phyloP scores from a whole-genome alignment of 2,113 vertebrate species.

The Vanacampus margaritifer region DNA sequence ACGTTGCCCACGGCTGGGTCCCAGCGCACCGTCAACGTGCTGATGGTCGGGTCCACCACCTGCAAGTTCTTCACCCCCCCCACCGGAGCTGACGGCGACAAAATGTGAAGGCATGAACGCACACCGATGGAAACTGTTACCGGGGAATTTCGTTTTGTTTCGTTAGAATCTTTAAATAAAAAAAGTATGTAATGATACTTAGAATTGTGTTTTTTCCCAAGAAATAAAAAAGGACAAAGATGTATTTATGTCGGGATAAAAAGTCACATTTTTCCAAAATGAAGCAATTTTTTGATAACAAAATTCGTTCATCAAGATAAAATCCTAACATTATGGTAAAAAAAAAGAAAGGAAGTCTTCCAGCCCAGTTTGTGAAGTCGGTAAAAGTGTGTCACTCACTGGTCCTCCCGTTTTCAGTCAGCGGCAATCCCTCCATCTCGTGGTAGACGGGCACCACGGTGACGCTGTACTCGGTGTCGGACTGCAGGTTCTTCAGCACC shows the following conservation, averaged over 20 bases:
- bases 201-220: too few relatives aligned
- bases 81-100: conserved; percentile 77
- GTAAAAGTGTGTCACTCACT: conserved; percentile 69
- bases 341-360: too few relatives aligned
- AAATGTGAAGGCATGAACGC: background rate
- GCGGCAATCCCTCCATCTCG: conserved; percentile 84
- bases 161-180: too few relatives aligned
- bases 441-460: conserved; percentile 84
- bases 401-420: conserved; percentile 82
- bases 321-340: too few relatives aligned
- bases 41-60: conserved; percentile 83
- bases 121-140: background rate
- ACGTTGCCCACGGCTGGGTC: conserved; percentile 87
- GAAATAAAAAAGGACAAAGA: too few relatives aligned
- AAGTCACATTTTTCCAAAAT: too few relatives aligned
- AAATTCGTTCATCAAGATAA: too few relatives aligned
- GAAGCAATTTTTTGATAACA: too few relatives aligned
- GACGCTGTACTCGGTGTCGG: conserved; percentile 85
- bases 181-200: too few relatives aligned
- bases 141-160: too few relatives aligned
- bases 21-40: conserved; percentile 81
- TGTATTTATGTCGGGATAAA: too few relatives aligned
- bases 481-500: conserved; percentile 80
- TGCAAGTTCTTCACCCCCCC: conserved; percentile 84
- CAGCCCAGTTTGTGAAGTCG: background rate